Percentiles rank a stretch among this genome's conserved stretches.
These are phyloP conservation scores for Centropyge bicolor DNA, from an alignment of 2,797 vertebrate species.

Conservation along the genomic window DNA sequence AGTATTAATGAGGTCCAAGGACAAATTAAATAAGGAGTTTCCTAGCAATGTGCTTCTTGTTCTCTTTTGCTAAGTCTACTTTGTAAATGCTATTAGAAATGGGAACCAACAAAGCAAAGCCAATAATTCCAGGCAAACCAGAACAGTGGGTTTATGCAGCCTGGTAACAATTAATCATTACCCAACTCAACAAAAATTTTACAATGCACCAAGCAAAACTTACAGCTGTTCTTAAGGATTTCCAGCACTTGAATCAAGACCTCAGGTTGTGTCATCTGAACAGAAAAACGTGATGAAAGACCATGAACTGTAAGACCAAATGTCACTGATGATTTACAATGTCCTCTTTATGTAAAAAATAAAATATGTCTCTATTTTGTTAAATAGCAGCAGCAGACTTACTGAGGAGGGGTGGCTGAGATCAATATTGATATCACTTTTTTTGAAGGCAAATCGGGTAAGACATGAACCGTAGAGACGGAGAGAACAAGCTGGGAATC, in stretches of 20 bases:
- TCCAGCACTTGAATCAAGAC: conserved; percentile 97
- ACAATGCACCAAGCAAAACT: conserved; percentile 68
- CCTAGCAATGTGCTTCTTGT: neutral
- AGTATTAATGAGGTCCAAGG: neutral
- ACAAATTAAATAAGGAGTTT: neutral
- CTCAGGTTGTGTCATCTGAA: conserved; percentile 97
- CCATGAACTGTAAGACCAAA: neutral
- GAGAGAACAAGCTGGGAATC: conserved; percentile 91
- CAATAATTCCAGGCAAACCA: neutral
- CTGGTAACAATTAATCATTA: neutral
- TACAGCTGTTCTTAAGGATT: conserved; percentile 93
- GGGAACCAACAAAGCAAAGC: neutral
- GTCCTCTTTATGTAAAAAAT: neutral
- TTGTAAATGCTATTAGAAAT: neutral
- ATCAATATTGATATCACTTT: conserved; percentile 96
- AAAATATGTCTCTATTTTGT: neutral
- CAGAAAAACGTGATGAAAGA: neutral
- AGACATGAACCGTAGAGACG: conserved; percentile 96
- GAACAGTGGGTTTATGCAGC: neutral
- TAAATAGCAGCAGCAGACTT: conserved; percentile 66
- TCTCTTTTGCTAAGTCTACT: neutral
- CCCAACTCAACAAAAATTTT: neutral
- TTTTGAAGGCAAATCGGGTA: conserved; percentile 96
- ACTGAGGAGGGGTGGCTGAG: conserved; percentile 93
- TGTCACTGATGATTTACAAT: neutral